phyloP scores from a whole-genome alignment of 2,113 vertebrate species.

The Mirza zaza region DNA sequence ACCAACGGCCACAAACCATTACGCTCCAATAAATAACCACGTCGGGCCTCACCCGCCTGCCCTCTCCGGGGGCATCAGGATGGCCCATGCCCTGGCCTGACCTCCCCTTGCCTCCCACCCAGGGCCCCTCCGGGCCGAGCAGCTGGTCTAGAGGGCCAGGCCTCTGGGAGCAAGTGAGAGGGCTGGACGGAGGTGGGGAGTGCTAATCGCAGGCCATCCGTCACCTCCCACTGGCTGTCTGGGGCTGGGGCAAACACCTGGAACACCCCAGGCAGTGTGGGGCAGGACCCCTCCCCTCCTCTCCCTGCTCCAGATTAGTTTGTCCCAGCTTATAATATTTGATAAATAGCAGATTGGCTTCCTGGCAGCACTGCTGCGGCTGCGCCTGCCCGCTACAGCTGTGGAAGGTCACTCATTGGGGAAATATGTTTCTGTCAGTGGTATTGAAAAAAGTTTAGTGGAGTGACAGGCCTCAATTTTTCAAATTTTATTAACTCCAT shows the following conservation, averaged over 20 bases:
- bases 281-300: constrained; percentile 60
- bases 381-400: constrained; percentile 77
- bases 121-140: constrained; percentile 75
- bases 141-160: constrained; percentile 85
- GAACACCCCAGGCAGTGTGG: constrained; percentile 84
- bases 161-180: constrained; percentile 71
- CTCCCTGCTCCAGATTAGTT: constrained; percentile 75
- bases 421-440: constrained; percentile 90
- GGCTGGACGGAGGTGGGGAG: constrained; percentile 65
- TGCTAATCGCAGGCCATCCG: constrained; percentile 85
- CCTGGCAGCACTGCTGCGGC: constrained; percentile 58
- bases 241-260: constrained; percentile 83
- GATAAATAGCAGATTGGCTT: constrained; percentile 84
- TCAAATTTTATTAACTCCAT: constrained; percentile 91
- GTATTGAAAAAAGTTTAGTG: constrained; percentile 88
- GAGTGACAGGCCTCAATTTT: constrained; percentile 89
- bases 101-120: constrained; percentile 81
- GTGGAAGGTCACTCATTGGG: constrained; percentile 89
- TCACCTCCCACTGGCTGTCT: constrained; percentile 87
- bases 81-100: constrained; percentile 77
- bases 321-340: constrained; percentile 83
- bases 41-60: constrained; percentile 72
- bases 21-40: constrained; percentile 84
- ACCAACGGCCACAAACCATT: constrained; percentile 90
- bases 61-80: constrained; percentile 69